These are phyloP conservation scores for Cyphomyrmex costatus DNA, from an alignment of 1,140 invertebrate species.

Conservation along the genomic window DNA sequence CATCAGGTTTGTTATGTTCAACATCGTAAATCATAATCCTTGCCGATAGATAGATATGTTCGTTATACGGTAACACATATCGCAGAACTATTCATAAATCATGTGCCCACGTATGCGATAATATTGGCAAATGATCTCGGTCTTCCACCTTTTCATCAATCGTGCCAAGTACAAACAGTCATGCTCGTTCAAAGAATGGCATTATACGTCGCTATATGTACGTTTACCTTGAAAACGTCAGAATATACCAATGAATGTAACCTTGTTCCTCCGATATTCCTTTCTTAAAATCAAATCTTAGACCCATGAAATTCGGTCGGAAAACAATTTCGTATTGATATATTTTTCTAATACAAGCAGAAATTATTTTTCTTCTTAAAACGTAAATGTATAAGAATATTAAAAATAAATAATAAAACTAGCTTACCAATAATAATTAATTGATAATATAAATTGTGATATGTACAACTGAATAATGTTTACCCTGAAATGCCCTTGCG, in stretches of 20 bases:
- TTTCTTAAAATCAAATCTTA: not conserved
- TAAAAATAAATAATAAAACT: too few relatives aligned
- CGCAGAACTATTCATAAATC: constrained; percentile 9
- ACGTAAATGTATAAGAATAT: too few relatives aligned
- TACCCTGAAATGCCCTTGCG: too few relatives aligned
- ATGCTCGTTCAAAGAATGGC: not conserved
- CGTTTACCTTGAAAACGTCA: constrained; percentile 15
- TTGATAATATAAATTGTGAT: too few relatives aligned
- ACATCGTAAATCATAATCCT: constrained; percentile 11
- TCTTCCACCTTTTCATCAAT: constrained; percentile 17
- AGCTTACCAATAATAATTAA: too few relatives aligned
- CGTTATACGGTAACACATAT: not conserved
- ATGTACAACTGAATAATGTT: not conserved
- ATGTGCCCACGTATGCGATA: not conserved
- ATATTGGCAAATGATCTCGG: not conserved
- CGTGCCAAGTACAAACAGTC: not conserved
- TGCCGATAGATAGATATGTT: not conserved
- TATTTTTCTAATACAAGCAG: too few relatives aligned
- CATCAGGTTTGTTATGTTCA: not conserved
- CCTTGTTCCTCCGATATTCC: not conserved
- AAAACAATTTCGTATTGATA: too few relatives aligned
- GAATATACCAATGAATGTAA: not conserved
- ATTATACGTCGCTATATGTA: not conserved
- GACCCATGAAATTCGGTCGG: not conserved
- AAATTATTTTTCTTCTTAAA: too few relatives aligned